Percentiles rank a stretch among this genome's conserved stretches.
Conservation (phyloP, 1,140 invertebrate genomes). For the Diachasmimorpha longicaudata region DNA sequence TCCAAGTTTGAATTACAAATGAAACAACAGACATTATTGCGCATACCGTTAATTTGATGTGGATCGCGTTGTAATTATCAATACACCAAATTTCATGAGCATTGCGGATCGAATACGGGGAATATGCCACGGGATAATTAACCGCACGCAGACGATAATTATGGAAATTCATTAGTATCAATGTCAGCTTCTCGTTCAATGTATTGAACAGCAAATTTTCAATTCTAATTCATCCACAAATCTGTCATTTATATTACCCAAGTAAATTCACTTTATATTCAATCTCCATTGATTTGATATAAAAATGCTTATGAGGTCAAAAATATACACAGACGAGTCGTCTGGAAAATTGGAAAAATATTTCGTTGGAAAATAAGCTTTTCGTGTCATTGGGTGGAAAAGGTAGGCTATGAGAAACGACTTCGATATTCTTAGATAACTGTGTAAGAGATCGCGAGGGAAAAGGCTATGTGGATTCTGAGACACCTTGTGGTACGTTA, state of each 20-base stretch:
- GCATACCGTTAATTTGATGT: background rate
- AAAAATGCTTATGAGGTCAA: background rate
- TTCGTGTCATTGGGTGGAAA: constrained; percentile 4
- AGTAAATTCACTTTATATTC: background rate
- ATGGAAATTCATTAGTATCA: constrained; percentile 21
- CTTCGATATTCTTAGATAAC: constrained; percentile 18
- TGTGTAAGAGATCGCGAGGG: constrained; percentile 2
- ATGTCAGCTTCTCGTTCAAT: background rate
- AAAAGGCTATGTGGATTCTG: background rate
- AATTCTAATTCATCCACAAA: constrained; percentile 18
- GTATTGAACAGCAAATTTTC: constrained; percentile 12
- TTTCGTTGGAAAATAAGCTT: constrained; percentile 13
- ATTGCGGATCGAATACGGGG: background rate
- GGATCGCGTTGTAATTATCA: background rate
- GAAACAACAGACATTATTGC: background rate
- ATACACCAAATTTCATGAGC: background rate
- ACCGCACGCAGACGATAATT: constrained; percentile 20
- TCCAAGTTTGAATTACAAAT: background rate
- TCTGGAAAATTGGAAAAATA: constrained; percentile 18
- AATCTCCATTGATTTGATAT: constrained; percentile 8
- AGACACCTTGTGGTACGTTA: constrained; percentile 31
- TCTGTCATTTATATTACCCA: background rate
- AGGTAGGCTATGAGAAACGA: background rate
- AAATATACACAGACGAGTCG: background rate
- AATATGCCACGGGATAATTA: constrained; percentile 8